Conservation (phyloP, 1,140 invertebrate species). For the Neodiprion lecontei region DNA sequence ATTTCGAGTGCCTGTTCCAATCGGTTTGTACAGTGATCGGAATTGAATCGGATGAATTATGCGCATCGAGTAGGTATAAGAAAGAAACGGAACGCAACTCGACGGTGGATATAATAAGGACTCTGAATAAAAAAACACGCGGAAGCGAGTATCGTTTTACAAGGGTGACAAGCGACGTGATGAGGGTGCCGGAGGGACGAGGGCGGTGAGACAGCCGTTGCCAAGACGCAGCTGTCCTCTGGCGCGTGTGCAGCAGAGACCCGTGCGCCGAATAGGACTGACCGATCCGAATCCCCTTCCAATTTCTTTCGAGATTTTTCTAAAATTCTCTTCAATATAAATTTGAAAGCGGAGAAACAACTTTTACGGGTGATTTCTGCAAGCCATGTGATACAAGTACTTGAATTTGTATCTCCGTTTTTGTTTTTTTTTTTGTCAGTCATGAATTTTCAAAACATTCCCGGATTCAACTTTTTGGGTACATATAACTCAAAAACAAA, state of each 20-base stretch:
- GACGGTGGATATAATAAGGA: not conserved
- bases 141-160: constrained; percentile 48
- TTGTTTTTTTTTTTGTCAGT: too few species aligned
- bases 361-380: too few species aligned
- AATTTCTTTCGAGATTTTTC: too few species aligned
- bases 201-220: constrained; percentile 7
- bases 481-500: too few species aligned
- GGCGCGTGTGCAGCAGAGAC: constrained; percentile 33
- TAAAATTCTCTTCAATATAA: too few species aligned
- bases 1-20: too few species aligned
- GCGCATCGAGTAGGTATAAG: not conserved
- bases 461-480: too few species aligned
- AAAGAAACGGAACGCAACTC: not conserved
- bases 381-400: too few species aligned
- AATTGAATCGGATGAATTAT: not conserved
- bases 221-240: constrained; percentile 41
- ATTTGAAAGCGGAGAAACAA: too few species aligned
- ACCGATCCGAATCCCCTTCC: too few species aligned
- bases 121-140: constrained; percentile 24
- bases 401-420: too few species aligned
- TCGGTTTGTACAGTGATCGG: not conserved
- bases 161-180: constrained; percentile 14
- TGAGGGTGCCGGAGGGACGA: constrained; percentile 1
- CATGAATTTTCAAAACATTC: too few species aligned
- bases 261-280: not conserved